Base-by-base conservation (phyloP, 2,888 invertebrate species). In the Nemoura dubitans region DNA sequence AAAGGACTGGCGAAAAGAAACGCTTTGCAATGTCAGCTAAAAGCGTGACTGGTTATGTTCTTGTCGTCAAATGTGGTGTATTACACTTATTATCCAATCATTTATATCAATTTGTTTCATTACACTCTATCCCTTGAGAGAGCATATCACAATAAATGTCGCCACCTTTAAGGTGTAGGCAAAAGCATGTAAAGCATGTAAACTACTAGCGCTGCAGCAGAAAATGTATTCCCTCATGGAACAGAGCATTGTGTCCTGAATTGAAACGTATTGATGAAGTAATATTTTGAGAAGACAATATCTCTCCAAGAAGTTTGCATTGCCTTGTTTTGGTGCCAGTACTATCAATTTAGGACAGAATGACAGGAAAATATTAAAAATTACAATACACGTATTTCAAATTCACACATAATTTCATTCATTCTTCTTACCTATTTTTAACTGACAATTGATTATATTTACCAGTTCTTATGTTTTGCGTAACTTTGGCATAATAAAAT, bases 401-500 rank as follows among this genome's bases (percentile, higher is more conserved):
- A 59, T 7, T 16, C 21, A 16, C 3, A 59, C 59, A 59, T 10
- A 3, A 36, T 59, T 59, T 7, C 59, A 59, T 21, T 59, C 59
- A 59, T 59, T 59, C 59, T 7, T 16, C 21, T 7, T 59, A 59
- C 21, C 21, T 21, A 59, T 21, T 2, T 10, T 59, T 21, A 59
- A 7, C 21, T 21, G 21, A 2, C 59, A 59, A 14, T 59, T 59
- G 59, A 59, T 59, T 59, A 59, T 59, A 59, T 59, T 2, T 21
- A 59, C 21, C 59, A 59, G 21, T 59, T 59, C 14, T 59, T 21
- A 36, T 36, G 36, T 59, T 59, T 59, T 59, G 16, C 10, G 2
- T 30, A 84, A 84, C 84, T 84, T 84, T 84, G 84, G 84, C 84
- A 76, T 84, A 84, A 84, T 84, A 84, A 84, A 84, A 84, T 84